Percentiles rank a stretch among this genome's conserved stretches.
These are phyloP conservation scores for Eristalinus aeneus DNA, from an alignment of 2,888 invertebrate genomes.

Conservation along the genomic window DNA sequence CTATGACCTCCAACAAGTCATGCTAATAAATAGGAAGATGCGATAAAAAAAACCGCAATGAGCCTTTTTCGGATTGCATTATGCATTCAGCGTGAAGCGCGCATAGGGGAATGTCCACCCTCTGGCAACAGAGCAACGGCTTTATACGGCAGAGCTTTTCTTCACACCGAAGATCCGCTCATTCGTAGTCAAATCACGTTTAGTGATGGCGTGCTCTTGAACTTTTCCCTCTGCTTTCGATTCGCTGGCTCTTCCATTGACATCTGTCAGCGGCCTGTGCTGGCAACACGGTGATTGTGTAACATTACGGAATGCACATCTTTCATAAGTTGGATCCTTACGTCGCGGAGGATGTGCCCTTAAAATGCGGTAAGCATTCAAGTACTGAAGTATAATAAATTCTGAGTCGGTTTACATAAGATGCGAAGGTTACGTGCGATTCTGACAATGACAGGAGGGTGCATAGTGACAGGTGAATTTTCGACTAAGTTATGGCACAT, in stretches of 20 bases:
- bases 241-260: background rate
- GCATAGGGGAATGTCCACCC: background rate
- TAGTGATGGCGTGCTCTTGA: background rate
- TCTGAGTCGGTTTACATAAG: too few relatives aligned
- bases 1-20: constrained; percentile 55
- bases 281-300: background rate
- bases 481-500: too few relatives aligned
- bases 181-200: constrained; percentile 30
- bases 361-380: too few relatives aligned
- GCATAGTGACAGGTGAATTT: too few relatives aligned
- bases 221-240: constrained; percentile 6
- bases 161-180: background rate
- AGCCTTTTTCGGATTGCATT: constrained; percentile 29
- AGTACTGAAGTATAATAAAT: too few relatives aligned
- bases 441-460: too few relatives aligned
- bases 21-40: constrained; percentile 43
- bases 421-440: too few relatives aligned
- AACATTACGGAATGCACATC: background rate
- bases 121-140: background rate
- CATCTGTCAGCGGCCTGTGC: background rate
- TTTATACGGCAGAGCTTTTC: too few relatives aligned
- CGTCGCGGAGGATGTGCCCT: too few relatives aligned
- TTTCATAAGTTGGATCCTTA: background rate
- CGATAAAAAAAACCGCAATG: constrained; percentile 15
- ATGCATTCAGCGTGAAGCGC: constrained; percentile 18